phyloP scores from a whole-genome alignment of 2,113 vertebrate species.

The Myrmophylax atrothorax region DNA sequence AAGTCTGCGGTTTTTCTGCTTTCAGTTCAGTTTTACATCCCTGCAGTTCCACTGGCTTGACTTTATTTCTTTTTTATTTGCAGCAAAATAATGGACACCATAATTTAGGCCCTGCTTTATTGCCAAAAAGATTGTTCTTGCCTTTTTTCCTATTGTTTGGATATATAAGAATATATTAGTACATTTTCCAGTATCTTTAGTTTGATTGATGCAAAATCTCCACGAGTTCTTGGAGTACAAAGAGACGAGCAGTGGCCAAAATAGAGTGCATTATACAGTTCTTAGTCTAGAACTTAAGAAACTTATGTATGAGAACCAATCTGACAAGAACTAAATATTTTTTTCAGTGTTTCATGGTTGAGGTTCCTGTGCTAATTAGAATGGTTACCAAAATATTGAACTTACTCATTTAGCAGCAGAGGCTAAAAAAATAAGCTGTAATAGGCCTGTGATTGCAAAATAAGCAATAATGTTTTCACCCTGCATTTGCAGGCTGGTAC shows the following conservation, averaged over 20 bases:
- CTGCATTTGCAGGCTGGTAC: not conserved
- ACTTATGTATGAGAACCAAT: not conserved
- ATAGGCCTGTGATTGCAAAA: not conserved
- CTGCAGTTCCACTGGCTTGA: not conserved
- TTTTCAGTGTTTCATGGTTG: not conserved
- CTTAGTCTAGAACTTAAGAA: not conserved
- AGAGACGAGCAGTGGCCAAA: not conserved
- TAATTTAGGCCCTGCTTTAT: not conserved
- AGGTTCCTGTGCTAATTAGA: not conserved
- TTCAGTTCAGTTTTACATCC: not conserved
- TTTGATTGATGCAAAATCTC: not conserved
- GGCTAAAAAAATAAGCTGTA: not conserved
- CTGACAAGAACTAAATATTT: not conserved
- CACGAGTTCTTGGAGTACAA: not conserved
- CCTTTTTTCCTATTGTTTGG: not conserved
- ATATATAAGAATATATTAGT: not conserved
- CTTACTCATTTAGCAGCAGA: not conserved
- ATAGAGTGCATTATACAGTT: not conserved
- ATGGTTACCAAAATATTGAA: not conserved
- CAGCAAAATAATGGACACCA: not conserved
- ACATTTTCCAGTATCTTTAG: not conserved
- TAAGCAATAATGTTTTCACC: not conserved
- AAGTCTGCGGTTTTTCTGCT: not conserved
- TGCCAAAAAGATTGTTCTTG: not conserved
- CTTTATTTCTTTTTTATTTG: not conserved